Evolutionary conservation across 2,888 invertebrate genomes (phyloP), one percentile per base, ranked within the genome.

Genomic region (Drosophila algonquin): DNA sequence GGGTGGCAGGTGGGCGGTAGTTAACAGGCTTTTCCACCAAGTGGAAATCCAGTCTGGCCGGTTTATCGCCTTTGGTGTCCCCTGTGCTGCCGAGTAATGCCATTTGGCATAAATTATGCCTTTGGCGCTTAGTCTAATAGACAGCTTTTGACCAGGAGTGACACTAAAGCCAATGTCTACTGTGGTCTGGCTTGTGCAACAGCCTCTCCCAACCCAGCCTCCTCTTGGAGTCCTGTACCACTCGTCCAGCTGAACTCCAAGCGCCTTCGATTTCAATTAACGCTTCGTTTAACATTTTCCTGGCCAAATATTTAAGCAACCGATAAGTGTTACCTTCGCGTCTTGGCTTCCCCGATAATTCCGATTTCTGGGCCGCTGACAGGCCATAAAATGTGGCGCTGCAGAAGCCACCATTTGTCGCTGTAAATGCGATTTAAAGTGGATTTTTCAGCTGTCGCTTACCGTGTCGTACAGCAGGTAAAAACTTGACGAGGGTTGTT

Each of bases 261-360:
- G 64, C 77, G 54, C 77, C 80, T 80, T 81, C 80, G 69, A 30
- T 76, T 77, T 77, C 82, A 77, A 82, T 81, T 87, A 74, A 55
- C 61, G 63, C 40, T 40, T 27, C 16, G 65, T 24, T 50, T 69
- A 18, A n/a, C 16, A 35, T 45, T 35, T 18, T 63, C 47, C 57
- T n/a, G 48, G 44, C 18, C 40, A 59, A 46, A 48, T 50, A 45
- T 69, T 60, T 57, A n/a, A 46, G 53, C 58, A 57, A 52, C 56
- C 54, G 54, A 61, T 73, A 64, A 59, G 59, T 64, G 58, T 18
- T 59, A 55, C 51, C 32, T 44, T 60, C 12, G 50, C 21, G 44
- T 8, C 21, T 45, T 12, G 9, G 60, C 30, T n/a, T 61, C 58
- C 48, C 40, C 53, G 46, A 45, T 50, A 60, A 61, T 60, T 67